These are phyloP conservation scores for Siniperca obscura DNA, from an alignment of 2,797 vertebrate species.

Conservation along the genomic window DNA sequence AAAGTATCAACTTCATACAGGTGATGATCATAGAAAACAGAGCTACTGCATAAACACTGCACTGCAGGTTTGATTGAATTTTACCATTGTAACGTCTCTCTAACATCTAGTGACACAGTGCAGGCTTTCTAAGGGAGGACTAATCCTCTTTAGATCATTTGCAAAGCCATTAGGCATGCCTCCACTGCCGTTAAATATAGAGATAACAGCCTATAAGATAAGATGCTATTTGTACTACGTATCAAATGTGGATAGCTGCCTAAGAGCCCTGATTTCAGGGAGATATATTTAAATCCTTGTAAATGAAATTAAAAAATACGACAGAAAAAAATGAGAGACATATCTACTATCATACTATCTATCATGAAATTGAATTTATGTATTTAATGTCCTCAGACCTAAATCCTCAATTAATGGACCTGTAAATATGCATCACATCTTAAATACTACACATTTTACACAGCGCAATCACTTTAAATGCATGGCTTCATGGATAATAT, in stretches of 20 bases:
- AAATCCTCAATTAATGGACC: constrained; percentile 73
- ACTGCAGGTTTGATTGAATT: constrained; percentile 61
- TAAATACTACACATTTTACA: constrained; percentile 72
- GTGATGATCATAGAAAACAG: constrained; percentile 30
- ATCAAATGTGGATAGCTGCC: constrained; percentile 84
- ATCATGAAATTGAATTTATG: constrained; percentile 67
- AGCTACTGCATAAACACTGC: constrained; percentile 51
- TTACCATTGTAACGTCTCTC: constrained; percentile 71
- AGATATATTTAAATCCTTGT: constrained; percentile 80
- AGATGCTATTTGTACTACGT: constrained; percentile 80
- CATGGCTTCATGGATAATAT: constrained; percentile 68
- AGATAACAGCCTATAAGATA: constrained; percentile 82
- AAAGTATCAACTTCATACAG: constrained; percentile 22
- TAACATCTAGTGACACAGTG: constrained; percentile 71
- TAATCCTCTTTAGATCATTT: constrained; percentile 84
- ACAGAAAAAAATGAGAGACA: constrained; percentile 59
- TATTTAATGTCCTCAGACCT: constrained; percentile 64
- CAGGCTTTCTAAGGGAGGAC: constrained; percentile 68
- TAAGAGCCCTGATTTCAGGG: constrained; percentile 74
- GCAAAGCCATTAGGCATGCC: constrained; percentile 85
- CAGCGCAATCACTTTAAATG: constrained; percentile 71
- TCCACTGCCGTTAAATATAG: constrained; percentile 79
- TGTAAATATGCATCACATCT: constrained; percentile 72
- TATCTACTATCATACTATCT: constrained; percentile 70
- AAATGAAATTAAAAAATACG: constrained; percentile 74